A percentile compares a stretch with the other conserved stretches of the same genome.
phyloP scores from a whole-genome alignment of 2,888 invertebrate species.

The Lacanobia oleracea region DNA sequence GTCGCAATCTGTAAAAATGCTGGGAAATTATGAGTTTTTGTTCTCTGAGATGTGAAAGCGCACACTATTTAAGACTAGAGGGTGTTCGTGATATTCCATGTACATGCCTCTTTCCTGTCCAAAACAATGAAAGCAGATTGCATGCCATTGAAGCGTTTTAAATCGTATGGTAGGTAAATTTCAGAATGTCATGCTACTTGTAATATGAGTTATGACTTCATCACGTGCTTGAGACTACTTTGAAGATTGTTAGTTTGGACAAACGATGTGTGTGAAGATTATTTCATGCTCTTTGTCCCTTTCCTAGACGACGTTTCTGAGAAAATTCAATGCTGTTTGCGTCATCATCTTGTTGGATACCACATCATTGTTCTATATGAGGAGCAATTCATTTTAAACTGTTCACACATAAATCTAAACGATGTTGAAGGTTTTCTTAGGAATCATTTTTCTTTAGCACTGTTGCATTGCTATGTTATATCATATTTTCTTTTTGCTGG shows the following conservation, averaged over 20 bases:
- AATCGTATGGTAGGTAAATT: not conserved
- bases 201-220: not conserved
- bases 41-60: too few species aligned
- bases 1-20: too few species aligned
- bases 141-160: not conserved
- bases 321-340: slow-evolving; percentile 34
- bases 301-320: slow-evolving; percentile 4
- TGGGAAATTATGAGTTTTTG: too few species aligned
- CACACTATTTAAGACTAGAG: too few species aligned
- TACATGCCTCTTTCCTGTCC: not conserved
- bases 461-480: not conserved
- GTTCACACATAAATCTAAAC: slow-evolving; percentile 22
- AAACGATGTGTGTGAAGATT: slow-evolving; percentile 7
- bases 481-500: too few species aligned
- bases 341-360: slow-evolving; percentile 33
- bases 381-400: slow-evolving; percentile 39
- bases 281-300: slow-evolving; percentile 32
- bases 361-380: slow-evolving; percentile 39
- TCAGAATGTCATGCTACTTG: not conserved
- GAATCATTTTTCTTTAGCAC: slow-evolving; percentile 6
- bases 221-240: not conserved
- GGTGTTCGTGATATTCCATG: too few species aligned
- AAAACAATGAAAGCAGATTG: not conserved
- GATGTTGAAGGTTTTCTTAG: slow-evolving; percentile 17
- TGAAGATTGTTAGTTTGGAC: not conserved